phyloP scores from a whole-genome alignment of 2,113 vertebrate genomes.

The Tetrax tetrax region DNA sequence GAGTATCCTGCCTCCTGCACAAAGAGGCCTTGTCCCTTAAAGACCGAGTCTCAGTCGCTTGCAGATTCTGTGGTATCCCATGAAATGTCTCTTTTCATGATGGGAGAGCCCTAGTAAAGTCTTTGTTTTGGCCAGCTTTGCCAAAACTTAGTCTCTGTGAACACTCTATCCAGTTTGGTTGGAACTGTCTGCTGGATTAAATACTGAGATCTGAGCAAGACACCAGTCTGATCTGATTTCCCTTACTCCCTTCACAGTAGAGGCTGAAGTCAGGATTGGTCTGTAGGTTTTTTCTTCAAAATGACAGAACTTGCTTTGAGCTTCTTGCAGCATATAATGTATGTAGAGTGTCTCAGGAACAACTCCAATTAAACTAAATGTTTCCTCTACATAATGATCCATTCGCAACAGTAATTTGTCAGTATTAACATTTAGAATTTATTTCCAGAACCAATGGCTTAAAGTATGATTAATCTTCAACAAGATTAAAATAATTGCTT shows the following conservation, averaged over 20 bases:
- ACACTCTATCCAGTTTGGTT: neutral
- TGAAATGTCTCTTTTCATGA: neutral
- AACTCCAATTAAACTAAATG: conserved; percentile 40
- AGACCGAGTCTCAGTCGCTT: neutral
- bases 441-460: conserved; percentile 36
- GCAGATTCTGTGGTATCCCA: neutral
- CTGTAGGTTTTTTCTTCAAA: neutral
- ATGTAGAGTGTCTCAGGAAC: neutral
- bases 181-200: neutral
- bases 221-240: neutral
- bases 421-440: conserved; percentile 49
- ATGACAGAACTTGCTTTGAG: neutral
- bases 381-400: conserved; percentile 47
- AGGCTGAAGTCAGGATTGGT: neutral
- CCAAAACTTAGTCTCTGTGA: neutral
- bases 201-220: neutral
- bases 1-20: neutral
- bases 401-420: neutral
- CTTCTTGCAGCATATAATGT: neutral
- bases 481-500: conserved; percentile 54
- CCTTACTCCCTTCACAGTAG: neutral
- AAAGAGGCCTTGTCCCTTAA: neutral
- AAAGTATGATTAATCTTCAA: conserved; percentile 45
- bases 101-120: neutral
- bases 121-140: neutral